A percentile compares a stretch with the other conserved stretches of the same genome.
Conservation (phyloP, 2,888 invertebrate genomes). For the Aelia acuminata region DNA sequence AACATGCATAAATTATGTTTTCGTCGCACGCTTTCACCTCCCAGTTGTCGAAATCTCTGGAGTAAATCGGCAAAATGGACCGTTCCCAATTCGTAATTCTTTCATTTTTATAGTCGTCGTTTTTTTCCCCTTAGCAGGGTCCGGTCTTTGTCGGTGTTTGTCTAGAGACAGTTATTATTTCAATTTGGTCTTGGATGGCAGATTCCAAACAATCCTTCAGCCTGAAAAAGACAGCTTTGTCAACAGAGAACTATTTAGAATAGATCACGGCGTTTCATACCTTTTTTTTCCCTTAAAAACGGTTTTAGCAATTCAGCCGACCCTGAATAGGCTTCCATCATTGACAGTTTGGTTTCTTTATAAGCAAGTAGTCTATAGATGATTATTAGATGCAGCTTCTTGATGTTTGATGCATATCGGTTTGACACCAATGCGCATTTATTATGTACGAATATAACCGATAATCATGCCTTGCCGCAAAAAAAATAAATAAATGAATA, state of each 20-base stretch:
- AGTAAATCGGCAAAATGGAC: slow-evolving; percentile 30
- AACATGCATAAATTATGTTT: slow-evolving; percentile 36
- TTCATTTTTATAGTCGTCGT: slow-evolving; percentile 1
- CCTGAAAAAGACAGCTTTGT: not conserved
- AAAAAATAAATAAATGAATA: no score
- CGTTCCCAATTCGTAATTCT: slow-evolving; percentile 42
- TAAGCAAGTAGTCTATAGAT: not conserved
- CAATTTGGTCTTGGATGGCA: slow-evolving; percentile 1
- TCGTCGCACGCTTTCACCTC: slow-evolving; percentile 36
- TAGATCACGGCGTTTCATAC: not conserved
- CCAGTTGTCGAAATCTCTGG: slow-evolving; percentile 20
- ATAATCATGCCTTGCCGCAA: no score
- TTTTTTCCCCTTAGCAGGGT: not conserved
- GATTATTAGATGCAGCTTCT: no score
- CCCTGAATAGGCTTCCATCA: not conserved
- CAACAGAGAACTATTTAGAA: not conserved
- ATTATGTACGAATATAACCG: no score
- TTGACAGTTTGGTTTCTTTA: not conserved
- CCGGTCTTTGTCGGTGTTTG: not conserved
- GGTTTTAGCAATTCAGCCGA: not conserved
- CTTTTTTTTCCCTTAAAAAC: not conserved
- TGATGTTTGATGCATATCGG: no score
- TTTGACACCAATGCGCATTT: no score
- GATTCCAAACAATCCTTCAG: not conserved
- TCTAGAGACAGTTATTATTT: not conserved